A percentile compares a stretch with the other conserved stretches of the same genome.
These are phyloP conservation scores for Syngnathus rostellatus DNA, from an alignment of 2,797 vertebrate species.

Conservation along the genomic window DNA sequence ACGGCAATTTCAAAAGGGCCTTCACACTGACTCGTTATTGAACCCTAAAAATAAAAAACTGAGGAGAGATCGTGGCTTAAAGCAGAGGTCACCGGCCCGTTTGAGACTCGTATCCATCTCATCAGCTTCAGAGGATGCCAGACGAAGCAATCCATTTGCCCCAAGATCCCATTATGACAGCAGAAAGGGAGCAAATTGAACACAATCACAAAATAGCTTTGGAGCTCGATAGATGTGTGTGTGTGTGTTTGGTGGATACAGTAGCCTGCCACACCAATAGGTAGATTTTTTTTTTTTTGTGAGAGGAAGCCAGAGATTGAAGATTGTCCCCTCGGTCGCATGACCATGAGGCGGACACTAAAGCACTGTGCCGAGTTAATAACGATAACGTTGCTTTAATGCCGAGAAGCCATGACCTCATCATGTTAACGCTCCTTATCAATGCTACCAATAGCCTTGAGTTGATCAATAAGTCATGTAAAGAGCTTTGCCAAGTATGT, in stretches of 20 bases:
- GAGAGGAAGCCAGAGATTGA: too few species aligned
- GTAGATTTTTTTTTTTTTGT: not conserved
- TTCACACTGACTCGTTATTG: too few species aligned
- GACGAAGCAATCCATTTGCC: slow-evolving; percentile 43
- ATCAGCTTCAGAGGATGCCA: slow-evolving; percentile 45
- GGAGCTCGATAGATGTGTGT: slow-evolving; percentile 6
- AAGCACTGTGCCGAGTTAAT: not conserved
- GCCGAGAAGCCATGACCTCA: not conserved
- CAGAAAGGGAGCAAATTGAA: slow-evolving; percentile 45
- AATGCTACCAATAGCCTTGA: not conserved
- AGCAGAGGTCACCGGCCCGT: slow-evolving; percentile 43
- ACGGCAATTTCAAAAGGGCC: not conserved
- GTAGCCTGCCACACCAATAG: not conserved
- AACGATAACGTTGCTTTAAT: slow-evolving; percentile 5
- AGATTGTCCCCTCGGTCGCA: not conserved
- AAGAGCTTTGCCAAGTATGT: not conserved
- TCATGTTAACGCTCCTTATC: not conserved
- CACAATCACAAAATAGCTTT: slow-evolving; percentile 11
- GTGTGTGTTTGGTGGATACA: slow-evolving; percentile 3
- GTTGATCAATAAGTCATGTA: not conserved
- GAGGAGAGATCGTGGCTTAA: slow-evolving; percentile 25
- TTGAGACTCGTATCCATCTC: slow-evolving; percentile 54
- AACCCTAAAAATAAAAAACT: slow-evolving; percentile 28
- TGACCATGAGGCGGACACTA: not conserved
- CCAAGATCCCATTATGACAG: slow-evolving; percentile 57